Evolutionary conservation across 37 sponge, comb jelly and placozoan genomes (phyloP), one percentile per base, ranked within the genome.

Genomic region (Ephydatia muelleri): DNA sequence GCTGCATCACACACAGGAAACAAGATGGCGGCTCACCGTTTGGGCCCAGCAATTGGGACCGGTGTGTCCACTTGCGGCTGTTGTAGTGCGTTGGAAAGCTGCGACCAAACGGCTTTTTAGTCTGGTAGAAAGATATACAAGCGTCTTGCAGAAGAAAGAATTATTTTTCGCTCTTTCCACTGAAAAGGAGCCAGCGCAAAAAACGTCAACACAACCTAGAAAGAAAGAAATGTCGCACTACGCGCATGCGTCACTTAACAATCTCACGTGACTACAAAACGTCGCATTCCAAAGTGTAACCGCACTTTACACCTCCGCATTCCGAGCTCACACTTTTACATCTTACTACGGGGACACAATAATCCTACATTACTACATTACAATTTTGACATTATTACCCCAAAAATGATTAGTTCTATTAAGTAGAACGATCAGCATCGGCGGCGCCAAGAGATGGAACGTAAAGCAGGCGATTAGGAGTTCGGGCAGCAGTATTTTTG

Each of bases 391-490:
- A n/a, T n/a, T n/a, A n/a, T n/a, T n/a, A n/a, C n/a, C n/a, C n/a
- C n/a, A n/a, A n/a, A n/a, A n/a, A n/a, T n/a, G n/a, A n/a, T n/a
- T n/a, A n/a, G n/a, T n/a, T n/a, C n/a, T n/a, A n/a, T n/a, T n/a
- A n/a, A n/a, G n/a, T n/a, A n/a, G n/a, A 5, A 6, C 57, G 25
- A 43, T 14, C 67, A 8, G 67, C 34, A 68, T 82, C 68, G 14
- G 26, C 47, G 33, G 78, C 85, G 34, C 27, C 68, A 6, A 49
- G 32, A 13, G 57, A 74, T 5, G 79, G 72, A 0, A 93, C 85
- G 38, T 87, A 90, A 8, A 93, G 75, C 49, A 93, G 37, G 47
- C 91, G 82, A 77, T 93, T 90, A 5, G 88, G 88, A 3, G 91
- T 93, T 43, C 91, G 82, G 71, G 89, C 87, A 5, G 88, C 85